A percentile compares a stretch with the other conserved stretches of the same genome.
phyloP scores from a whole-genome alignment of 2,888 invertebrate species.

The Matsumyia berberina region DNA sequence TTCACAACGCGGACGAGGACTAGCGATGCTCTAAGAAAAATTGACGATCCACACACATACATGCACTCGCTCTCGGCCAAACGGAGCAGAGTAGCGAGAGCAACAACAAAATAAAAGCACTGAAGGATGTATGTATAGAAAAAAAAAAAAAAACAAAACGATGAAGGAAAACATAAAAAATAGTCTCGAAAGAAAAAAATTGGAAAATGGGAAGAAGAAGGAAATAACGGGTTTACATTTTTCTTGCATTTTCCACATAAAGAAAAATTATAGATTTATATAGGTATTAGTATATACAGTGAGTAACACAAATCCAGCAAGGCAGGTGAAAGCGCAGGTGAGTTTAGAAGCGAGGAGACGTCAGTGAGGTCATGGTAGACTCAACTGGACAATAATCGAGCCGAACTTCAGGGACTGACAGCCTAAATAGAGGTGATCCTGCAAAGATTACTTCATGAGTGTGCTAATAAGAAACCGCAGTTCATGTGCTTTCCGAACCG shows the following conservation, averaged over 20 bases:
- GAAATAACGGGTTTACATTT: slow-evolving; percentile 75
- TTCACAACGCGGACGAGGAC: slow-evolving; percentile 16
- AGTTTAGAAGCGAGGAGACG: too few species aligned
- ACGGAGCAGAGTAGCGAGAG: slow-evolving; percentile 34
- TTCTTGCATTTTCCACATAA: slow-evolving; percentile 76
- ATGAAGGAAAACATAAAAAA: too few species aligned
- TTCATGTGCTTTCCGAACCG: too few species aligned
- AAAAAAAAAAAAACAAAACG: slow-evolving; percentile 13
- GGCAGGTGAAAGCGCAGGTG: too few species aligned
- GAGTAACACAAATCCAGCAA: slow-evolving; percentile 26
- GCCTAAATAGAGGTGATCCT: too few species aligned
- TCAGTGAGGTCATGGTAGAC: too few species aligned
- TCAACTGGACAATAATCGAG: too few species aligned
- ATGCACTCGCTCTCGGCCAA: slow-evolving; percentile 31
- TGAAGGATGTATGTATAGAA: slow-evolving; percentile 59
- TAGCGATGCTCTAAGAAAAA: slow-evolving; percentile 60
- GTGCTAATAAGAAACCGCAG: too few species aligned
- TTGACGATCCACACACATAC: slow-evolving; percentile 45
- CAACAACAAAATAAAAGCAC: slow-evolving; percentile 72
- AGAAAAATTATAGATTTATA: slow-evolving; percentile 74
- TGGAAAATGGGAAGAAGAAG: slow-evolving; percentile 59
- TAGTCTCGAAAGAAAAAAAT: slow-evolving; percentile 63
- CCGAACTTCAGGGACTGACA: too few species aligned
- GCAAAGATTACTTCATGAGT: too few species aligned
- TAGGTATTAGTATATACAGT: slow-evolving; percentile 60